Conservation (phyloP, 2,888 invertebrate species). For the Steinernema scapterisci region DNA sequence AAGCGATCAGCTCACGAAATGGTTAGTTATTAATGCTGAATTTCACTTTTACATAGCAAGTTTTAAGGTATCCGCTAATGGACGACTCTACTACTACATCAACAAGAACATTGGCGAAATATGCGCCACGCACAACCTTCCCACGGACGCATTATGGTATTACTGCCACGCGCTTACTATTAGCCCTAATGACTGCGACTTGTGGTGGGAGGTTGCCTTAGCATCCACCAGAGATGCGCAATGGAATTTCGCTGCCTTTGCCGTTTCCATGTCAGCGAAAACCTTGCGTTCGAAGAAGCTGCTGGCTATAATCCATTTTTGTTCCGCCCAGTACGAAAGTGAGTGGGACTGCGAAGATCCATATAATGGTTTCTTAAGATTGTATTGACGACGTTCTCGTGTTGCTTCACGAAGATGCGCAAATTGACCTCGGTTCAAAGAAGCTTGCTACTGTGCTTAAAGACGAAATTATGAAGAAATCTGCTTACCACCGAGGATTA, state of each 20-base stretch:
- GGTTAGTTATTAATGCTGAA: background rate
- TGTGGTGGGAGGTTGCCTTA: constrained; percentile 6
- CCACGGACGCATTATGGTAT: background rate
- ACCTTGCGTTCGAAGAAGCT: background rate
- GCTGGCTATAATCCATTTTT: constrained; percentile 8
- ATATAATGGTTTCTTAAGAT: background rate
- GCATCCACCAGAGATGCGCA: background rate
- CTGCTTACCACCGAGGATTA: background rate
- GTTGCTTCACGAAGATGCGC: background rate
- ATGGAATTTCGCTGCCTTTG: background rate
- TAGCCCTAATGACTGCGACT: background rate
- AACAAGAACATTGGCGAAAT: constrained; percentile 8
- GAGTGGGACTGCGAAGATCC: background rate
- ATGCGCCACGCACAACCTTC: background rate
- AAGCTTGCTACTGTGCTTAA: constrained; percentile 3
- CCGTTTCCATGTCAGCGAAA: background rate
- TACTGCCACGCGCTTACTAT: background rate
- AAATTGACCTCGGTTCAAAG: background rate
- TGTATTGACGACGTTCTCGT: background rate
- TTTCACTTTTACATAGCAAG: background rate
- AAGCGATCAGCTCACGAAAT: background rate
- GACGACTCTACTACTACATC: constrained; percentile 14
- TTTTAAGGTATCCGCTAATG: background rate
- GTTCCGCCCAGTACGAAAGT: background rate
- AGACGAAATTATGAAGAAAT: background rate